These are phyloP conservation scores for Lonchura striata DNA, from an alignment of 2,113 vertebrate genomes.

Conservation along the genomic window DNA sequence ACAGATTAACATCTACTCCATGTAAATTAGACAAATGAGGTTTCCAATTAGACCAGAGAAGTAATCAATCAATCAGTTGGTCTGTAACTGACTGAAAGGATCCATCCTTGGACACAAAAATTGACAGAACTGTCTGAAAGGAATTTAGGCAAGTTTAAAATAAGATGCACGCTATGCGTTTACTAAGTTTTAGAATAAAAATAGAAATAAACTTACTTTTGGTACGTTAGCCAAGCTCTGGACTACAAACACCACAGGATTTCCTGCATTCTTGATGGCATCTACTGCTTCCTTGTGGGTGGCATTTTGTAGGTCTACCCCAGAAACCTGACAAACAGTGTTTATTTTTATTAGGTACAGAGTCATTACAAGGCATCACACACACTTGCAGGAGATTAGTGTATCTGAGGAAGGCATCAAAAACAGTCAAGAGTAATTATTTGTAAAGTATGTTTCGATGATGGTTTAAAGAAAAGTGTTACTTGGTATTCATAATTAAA, in stretches of 20 bases:
- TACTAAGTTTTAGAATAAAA: background rate
- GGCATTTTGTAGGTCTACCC: slow-evolving; percentile 85
- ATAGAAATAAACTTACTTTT: slow-evolving; percentile 74
- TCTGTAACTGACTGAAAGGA: background rate
- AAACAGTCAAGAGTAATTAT: background rate
- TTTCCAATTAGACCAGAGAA: background rate
- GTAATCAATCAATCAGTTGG: background rate
- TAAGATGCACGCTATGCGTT: background rate
- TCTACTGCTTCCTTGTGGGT: slow-evolving; percentile 90
- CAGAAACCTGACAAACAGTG: slow-evolving; percentile 82
- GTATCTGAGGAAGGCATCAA: background rate
- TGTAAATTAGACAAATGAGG: background rate
- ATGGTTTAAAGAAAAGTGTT: background rate
- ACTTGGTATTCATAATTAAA: background rate
- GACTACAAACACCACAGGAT: slow-evolving; percentile 89
- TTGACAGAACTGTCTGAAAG: background rate
- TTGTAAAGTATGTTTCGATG: background rate
- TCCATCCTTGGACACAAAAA: background rate
- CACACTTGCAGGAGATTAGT: background rate
- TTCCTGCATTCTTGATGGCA: slow-evolving; percentile 86
- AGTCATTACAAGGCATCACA: background rate
- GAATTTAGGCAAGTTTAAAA: background rate
- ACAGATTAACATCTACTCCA: background rate
- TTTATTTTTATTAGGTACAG: background rate
- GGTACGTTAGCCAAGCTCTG: slow-evolving; percentile 87